Percentiles rank a stretch among this genome's conserved stretches.
Evolutionary conservation across 2,113 vertebrate species (phyloP).

Genomic region (Heloderma charlesbogerti): DNA sequence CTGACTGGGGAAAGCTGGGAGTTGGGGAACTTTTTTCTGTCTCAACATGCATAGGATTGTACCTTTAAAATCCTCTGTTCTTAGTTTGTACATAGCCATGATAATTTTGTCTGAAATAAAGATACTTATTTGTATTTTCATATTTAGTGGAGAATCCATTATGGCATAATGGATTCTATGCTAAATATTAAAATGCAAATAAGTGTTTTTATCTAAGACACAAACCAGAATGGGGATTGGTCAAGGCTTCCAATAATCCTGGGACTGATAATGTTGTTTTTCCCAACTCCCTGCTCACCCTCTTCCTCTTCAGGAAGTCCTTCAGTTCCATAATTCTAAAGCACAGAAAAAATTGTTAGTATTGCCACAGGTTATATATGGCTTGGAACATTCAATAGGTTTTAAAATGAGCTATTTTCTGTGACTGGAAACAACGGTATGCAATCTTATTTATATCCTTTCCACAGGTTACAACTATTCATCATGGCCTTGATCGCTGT

Average conservation of each 20-base stretch:
- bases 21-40: too few relatives aligned
- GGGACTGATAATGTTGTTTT: not conserved
- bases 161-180: not conserved
- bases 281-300: too few relatives aligned
- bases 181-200: not conserved
- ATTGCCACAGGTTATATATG: not conserved
- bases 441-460: constrained; percentile 51
- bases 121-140: too few relatives aligned
- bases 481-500: constrained; percentile 87
- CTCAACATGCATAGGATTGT: too few relatives aligned
- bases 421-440: not conserved
- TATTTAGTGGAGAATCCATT: too few relatives aligned
- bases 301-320: too few relatives aligned
- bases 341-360: not conserved
- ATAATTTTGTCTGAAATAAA: too few relatives aligned
- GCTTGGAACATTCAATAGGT: not conserved
- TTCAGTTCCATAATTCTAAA: not conserved
- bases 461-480: constrained; percentile 79
- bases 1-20: too few relatives aligned
- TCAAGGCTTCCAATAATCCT: not conserved
- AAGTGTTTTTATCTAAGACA: not conserved
- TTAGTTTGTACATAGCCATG: not conserved
- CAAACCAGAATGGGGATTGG: not conserved
- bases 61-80: not conserved
- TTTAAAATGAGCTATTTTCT: not conserved